These are phyloP conservation scores for Ammodytes dubius DNA, from an alignment of 2,113 vertebrate species.

Conservation along the genomic window DNA sequence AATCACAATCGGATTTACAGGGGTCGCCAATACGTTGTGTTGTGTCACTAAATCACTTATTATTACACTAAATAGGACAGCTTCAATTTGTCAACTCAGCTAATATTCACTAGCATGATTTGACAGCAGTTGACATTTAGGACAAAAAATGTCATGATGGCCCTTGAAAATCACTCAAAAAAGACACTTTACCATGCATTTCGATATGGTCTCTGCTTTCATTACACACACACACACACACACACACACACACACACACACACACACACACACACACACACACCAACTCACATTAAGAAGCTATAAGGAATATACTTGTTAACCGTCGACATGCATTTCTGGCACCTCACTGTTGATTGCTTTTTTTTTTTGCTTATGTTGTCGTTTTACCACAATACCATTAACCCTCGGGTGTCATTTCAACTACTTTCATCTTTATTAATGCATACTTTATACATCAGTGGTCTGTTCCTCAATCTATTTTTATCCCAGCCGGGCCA, in stretches of 20 bases:
- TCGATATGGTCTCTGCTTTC: background rate
- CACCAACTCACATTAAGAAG: background rate
- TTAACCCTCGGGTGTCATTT: slow-evolving; percentile 66
- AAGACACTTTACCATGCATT: background rate
- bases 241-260: background rate
- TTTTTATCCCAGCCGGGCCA: slow-evolving; percentile 46
- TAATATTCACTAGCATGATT: background rate
- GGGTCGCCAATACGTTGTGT: slow-evolving; percentile 1
- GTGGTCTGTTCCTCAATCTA: slow-evolving; percentile 44
- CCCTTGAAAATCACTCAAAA: slow-evolving; percentile 3
- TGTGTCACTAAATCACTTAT: background rate
- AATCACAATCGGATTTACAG: slow-evolving; percentile 25
- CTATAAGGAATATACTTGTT: background rate
- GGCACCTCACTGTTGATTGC: background rate
- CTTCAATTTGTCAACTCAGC: slow-evolving; percentile 10
- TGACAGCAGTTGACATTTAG: slow-evolving; percentile 20
- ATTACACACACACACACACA: background rate
- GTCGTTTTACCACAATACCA: slow-evolving; percentile 49
- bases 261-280: too few species aligned
- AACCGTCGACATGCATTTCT: slow-evolving; percentile 20
- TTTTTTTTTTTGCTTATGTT: slow-evolving; percentile 51
- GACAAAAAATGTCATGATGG: background rate
- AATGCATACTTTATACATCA: slow-evolving; percentile 34
- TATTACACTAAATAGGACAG: background rate
- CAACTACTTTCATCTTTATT: slow-evolving; percentile 31